Conservation (phyloP, 2,113 vertebrate species). For the Tonatia bakeri region DNA sequence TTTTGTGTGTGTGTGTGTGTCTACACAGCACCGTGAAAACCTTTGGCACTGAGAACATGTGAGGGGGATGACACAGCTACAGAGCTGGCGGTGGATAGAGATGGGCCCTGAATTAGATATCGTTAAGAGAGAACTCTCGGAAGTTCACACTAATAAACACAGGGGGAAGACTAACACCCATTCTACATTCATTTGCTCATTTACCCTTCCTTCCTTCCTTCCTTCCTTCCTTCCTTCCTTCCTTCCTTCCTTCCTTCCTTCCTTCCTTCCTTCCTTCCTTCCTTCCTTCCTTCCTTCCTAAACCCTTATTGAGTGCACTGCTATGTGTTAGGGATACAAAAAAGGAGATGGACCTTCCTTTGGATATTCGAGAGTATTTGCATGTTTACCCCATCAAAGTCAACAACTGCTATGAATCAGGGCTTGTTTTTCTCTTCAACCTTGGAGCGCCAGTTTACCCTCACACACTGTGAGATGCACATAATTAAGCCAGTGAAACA, state of each 20-base stretch:
- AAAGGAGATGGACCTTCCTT: too few relatives aligned
- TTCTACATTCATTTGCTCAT: neutral
- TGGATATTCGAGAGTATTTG: neutral
- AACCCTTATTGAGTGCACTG: too few relatives aligned
- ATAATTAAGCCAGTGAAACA: neutral
- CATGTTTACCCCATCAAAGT: neutral
- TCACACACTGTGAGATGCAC: neutral
- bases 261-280: too few relatives aligned
- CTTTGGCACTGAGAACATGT: neutral
- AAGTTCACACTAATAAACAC: neutral
- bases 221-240: too few relatives aligned
- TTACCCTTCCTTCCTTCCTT: neutral
- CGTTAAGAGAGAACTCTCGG: neutral
- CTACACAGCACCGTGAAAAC: neutral
- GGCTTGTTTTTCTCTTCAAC: neutral
- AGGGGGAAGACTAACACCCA: neutral
- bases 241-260: too few relatives aligned
- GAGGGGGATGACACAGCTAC: neutral
- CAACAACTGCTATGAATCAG: neutral
- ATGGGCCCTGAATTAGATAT: neutral
- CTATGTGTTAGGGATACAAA: too few relatives aligned
- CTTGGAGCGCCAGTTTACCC: neutral
- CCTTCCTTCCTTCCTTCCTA: too few relatives aligned
- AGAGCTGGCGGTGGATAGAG: neutral
- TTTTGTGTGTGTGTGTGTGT: slow-evolving; percentile 39